Base-by-base conservation (phyloP, 2,113 vertebrate genomes). In the Pterocles burchelli region DNA sequence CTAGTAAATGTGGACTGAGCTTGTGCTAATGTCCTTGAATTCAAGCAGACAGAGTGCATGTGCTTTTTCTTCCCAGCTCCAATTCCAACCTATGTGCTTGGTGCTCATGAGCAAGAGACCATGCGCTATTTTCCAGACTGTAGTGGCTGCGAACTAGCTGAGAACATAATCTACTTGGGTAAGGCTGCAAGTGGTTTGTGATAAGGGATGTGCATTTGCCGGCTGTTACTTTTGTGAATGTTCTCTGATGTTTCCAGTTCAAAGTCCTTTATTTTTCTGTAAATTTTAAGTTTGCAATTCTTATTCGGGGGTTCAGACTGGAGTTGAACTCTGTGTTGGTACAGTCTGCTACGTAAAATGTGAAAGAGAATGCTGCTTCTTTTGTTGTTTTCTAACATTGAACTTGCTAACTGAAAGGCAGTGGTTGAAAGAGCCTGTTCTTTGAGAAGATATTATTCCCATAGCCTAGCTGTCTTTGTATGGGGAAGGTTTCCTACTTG, bases 131-230 rank as follows among this genome's bases (percentile, higher is more conserved):
- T 99, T 89, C 96, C 99, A 8, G 98, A 98, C 6, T 41, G 97
- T 25, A 98, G 98, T 18, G 99, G 99, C 43, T 98, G 98, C 14
- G 99, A 99, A 90, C 95, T 99, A 83, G 98, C 99, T 16, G 99
- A 99, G 78, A 99, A 99, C 94, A 99, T 99, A 97, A 99, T 98
- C 21, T 99, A 99, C 28, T 96, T 99, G 82, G 99, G 99, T 99
- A 95, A 98, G 78, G 49, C 91, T 88, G 43, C 10, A 3, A 13
- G 17, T 46, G 2, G 0, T n/a, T 58, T 52, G 34, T 29, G 34
- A 7, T n/a, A 28, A 57, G 34, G 26, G n/a, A 15, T 31, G 9
- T 57, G 15, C 4, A 12, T 65, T 33, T 61, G 14, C 9, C 11
- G 3, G 1, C 15, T 31, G 13, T 4, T 73, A 34, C 43, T 79